Percentiles rank a stretch among this genome's conserved stretches.
phyloP scores from a whole-genome alignment of 2,888 invertebrate genomes.

The Argyresthia albistria region DNA sequence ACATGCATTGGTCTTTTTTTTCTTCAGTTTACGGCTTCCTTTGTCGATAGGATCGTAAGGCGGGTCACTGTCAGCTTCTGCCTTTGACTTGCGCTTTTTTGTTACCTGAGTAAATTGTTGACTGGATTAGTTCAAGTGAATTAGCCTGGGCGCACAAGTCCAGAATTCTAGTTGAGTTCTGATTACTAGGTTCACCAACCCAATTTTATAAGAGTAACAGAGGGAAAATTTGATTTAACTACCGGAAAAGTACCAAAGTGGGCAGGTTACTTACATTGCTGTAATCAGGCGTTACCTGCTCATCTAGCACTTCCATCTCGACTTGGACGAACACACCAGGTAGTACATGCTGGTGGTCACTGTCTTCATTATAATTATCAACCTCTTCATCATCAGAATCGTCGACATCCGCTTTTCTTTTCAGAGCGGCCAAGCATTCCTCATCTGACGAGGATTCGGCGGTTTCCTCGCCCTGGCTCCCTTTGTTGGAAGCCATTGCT shows the following conservation, averaged over 20 bases:
- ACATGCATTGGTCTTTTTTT: conserved; percentile 10
- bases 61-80: not conserved
- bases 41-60: not conserved
- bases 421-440: conserved; percentile 20
- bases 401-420: conserved; percentile 18
- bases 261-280: not conserved
- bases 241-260: not conserved
- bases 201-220: too few species aligned
- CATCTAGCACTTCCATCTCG: conserved; percentile 24
- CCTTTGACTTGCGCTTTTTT: not conserved
- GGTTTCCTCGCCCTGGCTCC: conserved; percentile 13
- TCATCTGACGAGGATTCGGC: conserved; percentile 21
- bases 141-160: too few species aligned
- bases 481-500: conserved; percentile 12
- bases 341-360: conserved; percentile 20
- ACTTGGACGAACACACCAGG: conserved; percentile 19
- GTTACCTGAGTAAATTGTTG: not conserved
- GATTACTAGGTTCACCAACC: too few species aligned
- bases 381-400: conserved; percentile 9
- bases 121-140: not conserved
- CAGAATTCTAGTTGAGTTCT: too few species aligned
- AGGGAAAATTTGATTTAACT: too few species aligned
- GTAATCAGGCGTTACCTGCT: conserved; percentile 4
- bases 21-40: conserved; percentile 3
- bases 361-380: conserved; percentile 12